Percentiles rank a stretch among this genome's conserved stretches.
phyloP scores from a whole-genome alignment of 2,888 invertebrate genomes.

The Polydrusus pterygomalis region DNA sequence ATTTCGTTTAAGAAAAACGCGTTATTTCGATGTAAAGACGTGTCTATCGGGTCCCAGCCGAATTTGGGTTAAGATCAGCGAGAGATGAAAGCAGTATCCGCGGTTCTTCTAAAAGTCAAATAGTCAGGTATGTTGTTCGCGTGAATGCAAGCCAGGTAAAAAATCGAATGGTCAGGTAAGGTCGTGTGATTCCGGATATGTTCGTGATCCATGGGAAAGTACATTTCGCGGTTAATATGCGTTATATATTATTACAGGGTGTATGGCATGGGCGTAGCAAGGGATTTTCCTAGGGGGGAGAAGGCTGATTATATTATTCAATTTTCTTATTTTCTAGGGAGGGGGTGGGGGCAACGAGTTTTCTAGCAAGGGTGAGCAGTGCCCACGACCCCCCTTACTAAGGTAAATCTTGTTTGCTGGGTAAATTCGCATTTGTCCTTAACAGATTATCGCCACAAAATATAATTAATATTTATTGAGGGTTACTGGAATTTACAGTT shows the following conservation, averaged over 20 bases:
- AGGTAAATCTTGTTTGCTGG: too few relatives aligned
- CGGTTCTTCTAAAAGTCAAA: slow-evolving; percentile 34
- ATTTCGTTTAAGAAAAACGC: background rate
- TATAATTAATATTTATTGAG: too few relatives aligned
- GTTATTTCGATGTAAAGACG: slow-evolving; percentile 20
- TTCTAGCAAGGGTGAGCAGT: too few relatives aligned
- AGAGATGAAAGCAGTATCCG: slow-evolving; percentile 51
- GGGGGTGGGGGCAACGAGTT: too few relatives aligned
- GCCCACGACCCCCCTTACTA: too few relatives aligned
- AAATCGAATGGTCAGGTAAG: slow-evolving; percentile 50
- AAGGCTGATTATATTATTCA: too few relatives aligned
- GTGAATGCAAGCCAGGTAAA: slow-evolving; percentile 44
- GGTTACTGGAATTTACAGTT: too few relatives aligned
- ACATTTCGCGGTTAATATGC: slow-evolving; percentile 36
- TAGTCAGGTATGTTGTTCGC: slow-evolving; percentile 26
- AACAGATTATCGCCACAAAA: too few relatives aligned
- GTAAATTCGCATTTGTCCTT: too few relatives aligned
- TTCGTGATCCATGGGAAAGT: slow-evolving; percentile 50
- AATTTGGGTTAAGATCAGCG: slow-evolving; percentile 53
- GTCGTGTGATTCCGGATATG: slow-evolving; percentile 49
- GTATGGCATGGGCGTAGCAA: background rate
- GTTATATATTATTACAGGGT: slow-evolving; percentile 21
- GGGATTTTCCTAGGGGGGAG: background rate
- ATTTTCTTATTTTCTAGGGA: too few relatives aligned
- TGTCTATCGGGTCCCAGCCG: slow-evolving; percentile 17